Conservation (phyloP, 2,113 vertebrate genomes). For the Phalacrocorax carbo region DNA sequence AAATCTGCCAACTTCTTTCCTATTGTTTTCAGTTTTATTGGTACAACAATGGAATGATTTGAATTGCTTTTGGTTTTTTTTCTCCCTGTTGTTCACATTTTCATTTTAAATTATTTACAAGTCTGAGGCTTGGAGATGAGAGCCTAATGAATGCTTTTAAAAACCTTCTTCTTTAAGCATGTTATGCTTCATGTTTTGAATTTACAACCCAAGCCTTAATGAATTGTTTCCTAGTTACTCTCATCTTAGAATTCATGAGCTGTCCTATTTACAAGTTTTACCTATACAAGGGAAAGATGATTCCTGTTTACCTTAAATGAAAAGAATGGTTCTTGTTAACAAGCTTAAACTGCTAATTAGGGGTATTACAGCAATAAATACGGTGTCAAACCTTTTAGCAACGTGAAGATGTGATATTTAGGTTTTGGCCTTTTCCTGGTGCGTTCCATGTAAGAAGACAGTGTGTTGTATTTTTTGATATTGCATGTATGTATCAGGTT, state of each 20-base stretch:
- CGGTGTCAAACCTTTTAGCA: constrained; percentile 26
- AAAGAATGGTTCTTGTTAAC: constrained; percentile 31
- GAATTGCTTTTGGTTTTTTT: constrained; percentile 46
- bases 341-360: constrained; percentile 46
- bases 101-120: constrained; percentile 70
- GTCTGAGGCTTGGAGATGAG: constrained; percentile 49
- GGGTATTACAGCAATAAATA: constrained; percentile 11
- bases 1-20: constrained; percentile 20
- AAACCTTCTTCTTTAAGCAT: constrained; percentile 42
- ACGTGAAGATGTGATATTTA: background rate
- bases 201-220: constrained; percentile 55
- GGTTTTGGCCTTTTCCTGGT: background rate
- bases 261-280: constrained; percentile 60
- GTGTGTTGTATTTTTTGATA: background rate
- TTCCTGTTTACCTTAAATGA: constrained; percentile 56
- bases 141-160: constrained; percentile 65
- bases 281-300: constrained; percentile 33
- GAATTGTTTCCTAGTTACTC: constrained; percentile 46
- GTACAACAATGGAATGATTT: constrained; percentile 44
- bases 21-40: constrained; percentile 34
- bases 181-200: constrained; percentile 54
- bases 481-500: background rate
- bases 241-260: constrained; percentile 50
- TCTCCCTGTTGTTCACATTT: constrained; percentile 15
- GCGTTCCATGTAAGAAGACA: fast-evolving